Base-by-base conservation (phyloP, 2,113 vertebrate genomes). In the Cheirogaleus medius region DNA sequence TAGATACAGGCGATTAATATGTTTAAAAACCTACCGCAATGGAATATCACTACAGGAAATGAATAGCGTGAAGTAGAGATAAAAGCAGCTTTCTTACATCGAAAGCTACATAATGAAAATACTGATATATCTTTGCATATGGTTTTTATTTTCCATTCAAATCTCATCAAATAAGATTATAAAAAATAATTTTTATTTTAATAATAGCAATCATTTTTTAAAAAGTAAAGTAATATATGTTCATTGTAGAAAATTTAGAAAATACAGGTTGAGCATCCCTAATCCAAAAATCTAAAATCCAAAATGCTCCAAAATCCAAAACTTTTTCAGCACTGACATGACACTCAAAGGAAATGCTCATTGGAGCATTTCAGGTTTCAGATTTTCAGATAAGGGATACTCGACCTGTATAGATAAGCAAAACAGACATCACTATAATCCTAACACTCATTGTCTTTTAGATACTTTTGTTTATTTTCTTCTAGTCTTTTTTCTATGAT, bases 151-250 rank as follows among this genome's bases (percentile, higher is more conserved):
- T 86, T 23, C 32, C 85, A 29, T 18, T 78, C 54, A 73, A 86
- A 82, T 78, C 44, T 47, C 89, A 88, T 42, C 52, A 86, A 77
- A 39, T 69, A 94, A 91, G 29, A 88, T 49, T 37, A 88, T 1
- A 44, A 92, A 85, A 86, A 69, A 81, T 60, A 60, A 87, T 76
- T 89, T 95, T 85, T 66, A 3, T 85, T 90, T 25, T 77, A 73
- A 34, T 64, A 64, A 49, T 69, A 21, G 1, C 13, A 93, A 63
- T 63, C 42, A 56, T 94, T 97, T 92, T 94, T 97, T 92, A 14
- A n/a, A 95, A 69, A 60, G 87, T 54, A 66, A 87, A 64, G 6
- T 21, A 76, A 96, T 66, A 56, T 21, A 49, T 86, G n/a, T 42
- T 78, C 44, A 42, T 29, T 91, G 32, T 9, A 29, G 32, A 85